Evolutionary conservation across 2,888 invertebrate species (phyloP).

Genomic region (Polydrusus tereticollis): DNA sequence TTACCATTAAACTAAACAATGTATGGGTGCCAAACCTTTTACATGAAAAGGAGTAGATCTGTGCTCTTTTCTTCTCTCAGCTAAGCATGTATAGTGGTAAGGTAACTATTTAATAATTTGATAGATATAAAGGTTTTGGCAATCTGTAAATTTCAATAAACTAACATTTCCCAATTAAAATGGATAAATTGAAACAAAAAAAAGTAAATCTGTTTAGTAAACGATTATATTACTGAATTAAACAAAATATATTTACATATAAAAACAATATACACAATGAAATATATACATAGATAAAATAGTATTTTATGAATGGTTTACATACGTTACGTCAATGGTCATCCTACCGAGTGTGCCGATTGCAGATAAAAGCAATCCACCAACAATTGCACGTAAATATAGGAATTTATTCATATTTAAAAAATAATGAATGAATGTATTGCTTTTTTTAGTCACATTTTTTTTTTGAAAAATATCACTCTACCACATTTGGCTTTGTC

Average conservation of each 20-base stretch:
- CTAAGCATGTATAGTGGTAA: too few relatives aligned
- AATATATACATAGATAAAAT: conserved; percentile 68
- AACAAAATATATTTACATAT: conserved; percentile 69
- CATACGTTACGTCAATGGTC: conserved; percentile 69
- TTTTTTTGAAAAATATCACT: conserved; percentile 51
- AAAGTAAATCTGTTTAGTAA: conserved; percentile 42
- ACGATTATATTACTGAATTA: conserved; percentile 66
- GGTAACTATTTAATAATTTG: too few relatives aligned
- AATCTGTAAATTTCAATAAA: too few relatives aligned
- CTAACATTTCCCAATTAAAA: too few relatives aligned
- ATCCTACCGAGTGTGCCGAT: conserved; percentile 36
- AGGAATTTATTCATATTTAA: conserved; percentile 39
- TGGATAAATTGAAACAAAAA: neutral
- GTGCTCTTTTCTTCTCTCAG: too few relatives aligned
- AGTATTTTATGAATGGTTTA: conserved; percentile 65
- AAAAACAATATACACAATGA: conserved; percentile 69
- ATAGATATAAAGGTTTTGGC: too few relatives aligned
- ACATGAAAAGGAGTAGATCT: too few relatives aligned
- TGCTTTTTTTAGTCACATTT: conserved; percentile 44
- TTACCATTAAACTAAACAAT: too few relatives aligned
- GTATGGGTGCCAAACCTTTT: too few relatives aligned
- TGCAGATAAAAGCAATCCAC: conserved; percentile 30
- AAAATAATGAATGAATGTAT: conserved; percentile 35
- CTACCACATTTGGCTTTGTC: conserved; percentile 48
- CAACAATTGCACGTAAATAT: conserved; percentile 46